phyloP scores from a whole-genome alignment of 2,797 vertebrate species.

The Acipenser ruthenus region DNA sequence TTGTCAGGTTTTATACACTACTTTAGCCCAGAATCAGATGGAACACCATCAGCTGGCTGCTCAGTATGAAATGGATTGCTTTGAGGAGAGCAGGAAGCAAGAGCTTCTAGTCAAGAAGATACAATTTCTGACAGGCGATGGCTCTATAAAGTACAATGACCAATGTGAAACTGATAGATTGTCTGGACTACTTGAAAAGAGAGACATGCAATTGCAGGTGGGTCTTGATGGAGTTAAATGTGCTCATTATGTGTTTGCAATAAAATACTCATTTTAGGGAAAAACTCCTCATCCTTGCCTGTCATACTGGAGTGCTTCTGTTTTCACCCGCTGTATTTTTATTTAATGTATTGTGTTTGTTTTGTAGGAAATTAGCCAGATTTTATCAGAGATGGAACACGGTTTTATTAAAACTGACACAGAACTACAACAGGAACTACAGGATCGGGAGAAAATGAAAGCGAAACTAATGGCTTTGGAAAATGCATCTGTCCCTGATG shows the following conservation, averaged over 20 bases:
- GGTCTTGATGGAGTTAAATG: neutral
- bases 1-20: slow-evolving; percentile 23
- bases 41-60: slow-evolving; percentile 33
- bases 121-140: slow-evolving; percentile 10
- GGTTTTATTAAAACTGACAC: slow-evolving; percentile 34
- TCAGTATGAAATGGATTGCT: slow-evolving; percentile 37
- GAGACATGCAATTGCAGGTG: slow-evolving; percentile 45
- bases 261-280: no score
- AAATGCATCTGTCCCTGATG: neutral
- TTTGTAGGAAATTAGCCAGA: slow-evolving; percentile 54
- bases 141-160: slow-evolving; percentile 23
- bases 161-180: slow-evolving; percentile 31
- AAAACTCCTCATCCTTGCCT: no score
- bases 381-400: slow-evolving; percentile 46
- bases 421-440: slow-evolving; percentile 44
- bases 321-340: neutral
- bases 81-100: slow-evolving; percentile 49
- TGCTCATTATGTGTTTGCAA: no score
- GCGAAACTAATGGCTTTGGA: slow-evolving; percentile 21
- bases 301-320: no score
- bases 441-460: slow-evolving; percentile 31
- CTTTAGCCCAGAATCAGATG: slow-evolving; percentile 17
- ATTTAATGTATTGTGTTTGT: slow-evolving; percentile 6
- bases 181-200: slow-evolving; percentile 39
- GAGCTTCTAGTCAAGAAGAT: slow-evolving; percentile 41